Base-by-base conservation (phyloP, 2,797 vertebrate genomes). In the Pipistrellus nathusii region DNA sequence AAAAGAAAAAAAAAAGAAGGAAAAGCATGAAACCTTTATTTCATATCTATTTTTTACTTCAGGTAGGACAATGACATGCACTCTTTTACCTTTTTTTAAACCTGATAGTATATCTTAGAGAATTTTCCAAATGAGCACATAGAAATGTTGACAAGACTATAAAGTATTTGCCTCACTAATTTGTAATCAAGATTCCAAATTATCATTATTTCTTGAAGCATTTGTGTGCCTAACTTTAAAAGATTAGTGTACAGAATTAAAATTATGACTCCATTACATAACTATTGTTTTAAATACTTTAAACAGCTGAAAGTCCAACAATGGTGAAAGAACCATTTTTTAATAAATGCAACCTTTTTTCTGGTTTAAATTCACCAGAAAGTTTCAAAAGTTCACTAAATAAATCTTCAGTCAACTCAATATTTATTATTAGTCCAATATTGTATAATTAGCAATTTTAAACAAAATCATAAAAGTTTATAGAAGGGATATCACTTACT, bases 401-500 rank as follows among this genome's bases (percentile, higher is more conserved):
- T 77, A 64, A 96, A 93, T 44, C 93, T 59, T 35, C 87, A 93
- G 27, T 21, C 81, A 90, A 90, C n/a, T 94, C 1, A 30, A 83
- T 94, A 57, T 5, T 92, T 97, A 85, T 86, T 68, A 30, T 88
- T 91, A 82, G 2, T 72, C 32, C 88, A 92, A 72, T 68, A 85
- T 0, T 89, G 7, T 30, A 91, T 76, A 88, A 85, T 32, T 82
- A 48, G 75, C 93, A 76, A 88, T 4, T 72, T 85, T 89, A 93
- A 97, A 89, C 0, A 38, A 85, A 85, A 8, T 85, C 81, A 92
- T 27, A 91, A 72, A 92, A 83, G 81, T 76, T 82, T 57, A 85
- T 14, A 86, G 59, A 82, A 92, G 32, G 21, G 44, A 53, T 85
- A 95, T 86, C 48, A 98, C 99, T 98, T 98, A 99, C 99, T 98